Conservation (phyloP, 2,113 vertebrate genomes). For the Eurypyga helias region DNA sequence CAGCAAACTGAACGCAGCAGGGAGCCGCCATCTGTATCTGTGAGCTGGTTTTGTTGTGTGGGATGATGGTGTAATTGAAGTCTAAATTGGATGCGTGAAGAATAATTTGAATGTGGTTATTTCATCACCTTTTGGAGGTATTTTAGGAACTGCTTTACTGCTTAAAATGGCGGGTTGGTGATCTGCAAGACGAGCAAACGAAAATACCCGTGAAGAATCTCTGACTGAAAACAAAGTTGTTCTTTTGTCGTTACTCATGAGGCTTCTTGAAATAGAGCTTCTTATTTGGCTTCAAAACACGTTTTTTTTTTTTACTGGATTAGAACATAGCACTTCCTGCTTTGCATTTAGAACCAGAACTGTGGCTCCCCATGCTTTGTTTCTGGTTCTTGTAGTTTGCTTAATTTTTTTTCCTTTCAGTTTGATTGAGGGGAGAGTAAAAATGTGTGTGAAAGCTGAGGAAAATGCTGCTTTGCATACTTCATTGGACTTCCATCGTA, state of each 20-base stretch:
- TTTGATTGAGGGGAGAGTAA: background rate
- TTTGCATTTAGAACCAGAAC: background rate
- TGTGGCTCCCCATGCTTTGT: background rate
- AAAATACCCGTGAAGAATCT: background rate
- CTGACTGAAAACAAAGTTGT: background rate
- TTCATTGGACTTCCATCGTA: background rate
- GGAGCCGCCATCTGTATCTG: background rate
- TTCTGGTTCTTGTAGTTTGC: background rate
- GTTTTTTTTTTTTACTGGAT: background rate
- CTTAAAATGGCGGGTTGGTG: background rate
- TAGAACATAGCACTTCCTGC: background rate
- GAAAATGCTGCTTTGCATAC: background rate
- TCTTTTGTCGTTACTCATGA: background rate
- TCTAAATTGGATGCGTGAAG: background rate
- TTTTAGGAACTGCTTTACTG: background rate
- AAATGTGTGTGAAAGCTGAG: background rate
- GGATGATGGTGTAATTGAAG: background rate
- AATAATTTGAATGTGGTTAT: background rate
- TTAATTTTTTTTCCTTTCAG: background rate
- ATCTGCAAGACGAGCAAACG: background rate
- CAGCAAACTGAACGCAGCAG: background rate
- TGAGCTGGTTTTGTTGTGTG: background rate
- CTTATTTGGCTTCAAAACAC: background rate
- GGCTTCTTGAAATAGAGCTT: background rate
- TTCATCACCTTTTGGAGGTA: background rate